Conservation (phyloP, 2,888 invertebrate genomes). For the Stenodema calcarata region DNA sequence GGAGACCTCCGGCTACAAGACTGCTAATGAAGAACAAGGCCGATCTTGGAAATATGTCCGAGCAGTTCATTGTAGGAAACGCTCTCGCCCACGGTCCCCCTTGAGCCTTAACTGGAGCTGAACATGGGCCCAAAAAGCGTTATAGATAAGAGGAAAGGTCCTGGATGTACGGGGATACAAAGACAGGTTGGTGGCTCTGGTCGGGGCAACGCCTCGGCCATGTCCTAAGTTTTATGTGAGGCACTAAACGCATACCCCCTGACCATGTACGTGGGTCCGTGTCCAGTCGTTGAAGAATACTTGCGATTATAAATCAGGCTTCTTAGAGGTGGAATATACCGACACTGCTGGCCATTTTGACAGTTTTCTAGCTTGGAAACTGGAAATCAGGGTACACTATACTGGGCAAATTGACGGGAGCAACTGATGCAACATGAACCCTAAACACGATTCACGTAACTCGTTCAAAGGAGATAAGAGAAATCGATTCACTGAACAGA, state of each 20-base stretch:
- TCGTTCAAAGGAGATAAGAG: too few species aligned
- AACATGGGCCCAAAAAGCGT: constrained; percentile 31
- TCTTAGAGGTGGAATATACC: neutral
- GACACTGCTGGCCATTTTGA: neutral
- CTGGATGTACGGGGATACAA: constrained; percentile 4
- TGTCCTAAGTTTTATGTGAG: constrained; percentile 5
- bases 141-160: constrained; percentile 27
- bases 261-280: neutral
- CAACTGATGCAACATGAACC: too few species aligned
- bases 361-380: neutral
- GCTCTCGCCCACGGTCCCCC: constrained; percentile 14
- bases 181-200: constrained; percentile 16
- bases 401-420: too few species aligned
- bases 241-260: neutral
- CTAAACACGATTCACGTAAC: too few species aligned
- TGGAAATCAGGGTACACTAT: neutral
- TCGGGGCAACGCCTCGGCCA: constrained; percentile 2
- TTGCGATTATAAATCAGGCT: neutral
- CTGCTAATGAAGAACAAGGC: constrained; percentile 41
- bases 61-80: constrained; percentile 26
- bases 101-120: constrained; percentile 36
- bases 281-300: neutral
- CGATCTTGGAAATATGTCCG: constrained; percentile 36
- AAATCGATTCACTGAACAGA: too few species aligned
- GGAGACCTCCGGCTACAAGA: neutral